A percentile compares a stretch with the other conserved stretches of the same genome.
phyloP scores from a whole-genome alignment of 2,797 vertebrate species.

The Clarias pachynema region DNA sequence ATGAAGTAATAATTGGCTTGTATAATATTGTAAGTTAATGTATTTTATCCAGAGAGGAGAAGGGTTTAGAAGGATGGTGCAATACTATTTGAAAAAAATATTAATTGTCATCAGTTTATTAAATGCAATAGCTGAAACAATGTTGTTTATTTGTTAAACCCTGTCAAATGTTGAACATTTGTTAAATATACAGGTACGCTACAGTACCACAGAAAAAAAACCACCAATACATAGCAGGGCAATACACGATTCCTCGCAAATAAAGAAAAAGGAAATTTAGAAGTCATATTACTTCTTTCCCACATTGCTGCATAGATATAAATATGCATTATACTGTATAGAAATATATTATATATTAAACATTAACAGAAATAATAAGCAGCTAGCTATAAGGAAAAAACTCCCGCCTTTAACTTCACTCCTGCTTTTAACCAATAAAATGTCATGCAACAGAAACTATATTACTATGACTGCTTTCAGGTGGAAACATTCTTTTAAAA shows the following conservation, averaged over 20 bases:
- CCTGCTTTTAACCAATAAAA: background rate
- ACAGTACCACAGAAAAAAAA: background rate
- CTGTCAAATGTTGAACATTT: background rate
- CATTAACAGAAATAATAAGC: slow-evolving; percentile 14
- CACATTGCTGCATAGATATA: background rate
- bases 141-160: background rate
- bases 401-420: no score
- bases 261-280: background rate
- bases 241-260: background rate
- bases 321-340: background rate
- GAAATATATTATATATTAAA: background rate
- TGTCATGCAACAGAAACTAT: slow-evolving; percentile 18
- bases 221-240: background rate
- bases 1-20: slow-evolving; percentile 5
- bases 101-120: background rate
- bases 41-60: background rate
- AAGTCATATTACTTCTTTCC: background rate
- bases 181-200: background rate
- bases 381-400: slow-evolving; percentile 7
- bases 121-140: background rate
- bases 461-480: slow-evolving; percentile 28
- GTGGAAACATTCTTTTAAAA: slow-evolving; percentile 32
- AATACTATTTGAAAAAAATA: background rate
- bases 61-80: background rate
- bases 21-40: background rate